Conservation (phyloP, 2,888 invertebrate genomes). For the Eupeodes latifasciatus region DNA sequence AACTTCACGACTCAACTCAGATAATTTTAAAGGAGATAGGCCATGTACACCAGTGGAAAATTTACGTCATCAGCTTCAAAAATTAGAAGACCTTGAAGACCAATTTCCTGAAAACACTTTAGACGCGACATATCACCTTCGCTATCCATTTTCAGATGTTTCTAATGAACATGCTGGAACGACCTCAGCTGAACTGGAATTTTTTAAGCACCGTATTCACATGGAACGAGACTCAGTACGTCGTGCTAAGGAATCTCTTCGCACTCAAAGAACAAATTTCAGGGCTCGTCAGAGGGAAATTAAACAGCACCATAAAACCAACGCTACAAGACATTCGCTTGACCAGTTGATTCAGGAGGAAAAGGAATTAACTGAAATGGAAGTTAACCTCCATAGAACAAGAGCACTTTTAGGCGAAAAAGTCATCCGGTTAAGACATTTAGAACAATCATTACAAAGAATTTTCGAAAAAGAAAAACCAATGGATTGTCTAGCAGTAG, state of each 20-base stretch:
- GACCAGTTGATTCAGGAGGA: constrained; percentile 88
- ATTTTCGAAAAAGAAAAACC: constrained; percentile 84
- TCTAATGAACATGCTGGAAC: constrained; percentile 84
- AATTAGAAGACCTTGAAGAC: constrained; percentile 92
- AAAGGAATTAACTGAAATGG: constrained; percentile 92
- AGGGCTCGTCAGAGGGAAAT: constrained; percentile 87
- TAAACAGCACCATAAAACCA: constrained; percentile 84
- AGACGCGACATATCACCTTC: constrained; percentile 90
- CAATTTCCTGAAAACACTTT: constrained; percentile 89
- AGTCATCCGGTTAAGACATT: constrained; percentile 91
- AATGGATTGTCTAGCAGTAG: constrained; percentile 79
- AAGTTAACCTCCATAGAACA: constrained; percentile 92
- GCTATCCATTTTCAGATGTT: constrained; percentile 92
- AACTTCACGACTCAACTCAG: constrained; percentile 88
- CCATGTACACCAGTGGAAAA: constrained; percentile 91
- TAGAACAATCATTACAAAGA: constrained; percentile 90
- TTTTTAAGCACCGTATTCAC: constrained; percentile 92
- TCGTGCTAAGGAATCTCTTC: constrained; percentile 91
- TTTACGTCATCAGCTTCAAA: constrained; percentile 91
- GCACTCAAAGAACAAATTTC: constrained; percentile 88
- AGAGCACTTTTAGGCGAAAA: constrained; percentile 92
- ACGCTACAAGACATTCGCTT: constrained; percentile 80
- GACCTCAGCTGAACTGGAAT: constrained; percentile 89
- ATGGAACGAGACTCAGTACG: constrained; percentile 92
- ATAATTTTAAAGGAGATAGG: constrained; percentile 82